Evolutionary conservation across 2,888 invertebrate species (phyloP), one percentile per base, ranked within the genome.

Genomic region (Drosophila tanythrix): DNA sequence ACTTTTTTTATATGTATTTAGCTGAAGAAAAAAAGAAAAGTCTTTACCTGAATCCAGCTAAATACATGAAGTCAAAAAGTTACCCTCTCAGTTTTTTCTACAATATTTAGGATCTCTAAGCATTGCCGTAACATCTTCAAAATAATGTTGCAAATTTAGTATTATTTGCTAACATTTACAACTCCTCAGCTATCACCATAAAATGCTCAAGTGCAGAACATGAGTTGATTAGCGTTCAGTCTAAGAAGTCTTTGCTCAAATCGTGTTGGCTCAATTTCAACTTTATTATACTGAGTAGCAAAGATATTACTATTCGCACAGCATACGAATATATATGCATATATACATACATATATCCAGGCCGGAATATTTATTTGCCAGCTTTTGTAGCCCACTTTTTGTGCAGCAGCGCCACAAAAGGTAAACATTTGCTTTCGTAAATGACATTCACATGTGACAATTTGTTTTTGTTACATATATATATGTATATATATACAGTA

Each of bases 391-490:
- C 70, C 69, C 74, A 77, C 77, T 80, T 84, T 82, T 80, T 77
- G 62, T 71, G 58, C 36, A 7, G 27, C 38, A 87, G 85, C 70
- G 67, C 70, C 82, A 71, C 70, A 78, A 79, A 77, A 70, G 79
- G 89, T 90, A 86, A 88, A 88, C 83, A 83, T 90, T 88, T 90
- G 84, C 88, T 76, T 81, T 86, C 81, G 88, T 79, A 88, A 88
- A 90, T 90, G 90, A 88, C 90, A 86, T 90, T 88, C 88, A 90
- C 79, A 74, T 90, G 74, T 74, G 73, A 58, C 66, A 38, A 51
- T 59, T 38, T 58, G 48, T 57, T 62, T 57, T 40, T 53, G 60
- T 36, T 52, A 43, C 31, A 27, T 43, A 58, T 13, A 38, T 55
- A 35, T 0, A 35, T 8, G 10, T 25, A 56, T 21, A 33, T 31